Evolutionary conservation across 2,797 vertebrate genomes (phyloP), one percentile per base, ranked within the genome.

Genomic region (Coranthus polyacanthus): DNA sequence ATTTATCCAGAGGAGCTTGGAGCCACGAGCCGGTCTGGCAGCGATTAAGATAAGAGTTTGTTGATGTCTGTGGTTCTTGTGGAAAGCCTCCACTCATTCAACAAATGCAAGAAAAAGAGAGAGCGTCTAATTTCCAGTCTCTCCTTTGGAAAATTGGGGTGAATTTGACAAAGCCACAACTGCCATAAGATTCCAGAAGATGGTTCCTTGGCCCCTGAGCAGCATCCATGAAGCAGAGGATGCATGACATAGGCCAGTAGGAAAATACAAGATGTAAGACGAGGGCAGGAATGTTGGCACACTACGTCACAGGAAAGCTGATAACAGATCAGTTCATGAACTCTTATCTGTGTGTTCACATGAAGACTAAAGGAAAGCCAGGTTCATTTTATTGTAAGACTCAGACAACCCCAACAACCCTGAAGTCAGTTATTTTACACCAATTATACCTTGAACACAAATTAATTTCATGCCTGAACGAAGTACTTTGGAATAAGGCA

Each of bases 31-130:
- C 6, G 34, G 67, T 84, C 88, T 92, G 89, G 82, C 60, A 84
- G 79, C 45, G 78, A 92, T 92, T 91, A 91, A 76, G 81, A 90
- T 89, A 76, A 84, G 81, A 74, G 64, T 85, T 75, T 90, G 84
- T 88, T 89, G 55, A 89, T 78, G 83, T 89, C 81, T 82, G 90
- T 85, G 88, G 90, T 83, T 87, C 72, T 69, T 68, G 60, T 79
- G 81, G 78, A 77, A 43, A 52, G 43, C 69, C 65, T 89, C 79
- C 69, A 42, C 66, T 80, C 77, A 46, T 59, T 88, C 73, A 80
- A 42, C 47, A 47, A 68, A 73, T 78, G 59, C 56, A 72, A 51
- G 43, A 57, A 51, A 57, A 50, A 69, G 36, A 11, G 18, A 55
- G 37, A 72, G 20, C 6, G 17, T 85, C 62, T 88, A 36, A 81